Evolutionary conservation across 2,797 vertebrate genomes (phyloP).

Genomic region (Phrynocephalus vlangalii): DNA sequence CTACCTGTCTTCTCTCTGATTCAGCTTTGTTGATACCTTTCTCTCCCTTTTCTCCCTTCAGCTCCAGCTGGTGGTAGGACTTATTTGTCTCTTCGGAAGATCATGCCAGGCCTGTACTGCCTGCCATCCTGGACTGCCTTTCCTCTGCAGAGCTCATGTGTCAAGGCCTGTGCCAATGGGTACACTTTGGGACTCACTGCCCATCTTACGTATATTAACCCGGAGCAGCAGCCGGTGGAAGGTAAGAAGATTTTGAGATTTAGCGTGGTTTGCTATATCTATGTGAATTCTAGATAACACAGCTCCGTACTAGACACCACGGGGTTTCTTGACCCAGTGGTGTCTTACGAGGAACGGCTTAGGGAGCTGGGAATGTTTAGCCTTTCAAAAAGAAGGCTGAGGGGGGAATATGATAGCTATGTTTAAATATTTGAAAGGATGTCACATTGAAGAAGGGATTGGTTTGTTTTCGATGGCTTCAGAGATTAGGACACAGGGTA

Average conservation of each 20-base stretch:
- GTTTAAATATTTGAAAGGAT: too few relatives aligned
- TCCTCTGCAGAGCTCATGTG: constrained; percentile 89
- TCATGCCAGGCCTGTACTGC: constrained; percentile 92
- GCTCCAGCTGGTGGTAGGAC: constrained; percentile 19
- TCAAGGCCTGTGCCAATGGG: constrained; percentile 93
- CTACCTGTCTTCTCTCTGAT: background rate
- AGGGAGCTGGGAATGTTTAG: too few relatives aligned
- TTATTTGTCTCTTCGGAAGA: background rate
- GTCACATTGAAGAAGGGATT: too few relatives aligned
- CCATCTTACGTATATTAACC: constrained; percentile 90
- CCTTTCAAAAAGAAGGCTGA: too few relatives aligned
- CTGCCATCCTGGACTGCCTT: constrained; percentile 90
- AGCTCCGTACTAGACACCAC: background rate
- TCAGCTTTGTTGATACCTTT: background rate
- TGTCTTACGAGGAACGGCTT: background rate
- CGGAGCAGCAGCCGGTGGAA: constrained; percentile 86
- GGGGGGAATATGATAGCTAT: too few relatives aligned
- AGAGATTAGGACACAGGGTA: too few relatives aligned
- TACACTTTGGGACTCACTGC: constrained; percentile 90
- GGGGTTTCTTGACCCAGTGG: background rate
- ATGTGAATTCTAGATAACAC: background rate
- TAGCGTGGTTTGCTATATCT: fast-evolving
- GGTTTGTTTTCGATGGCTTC: too few relatives aligned
- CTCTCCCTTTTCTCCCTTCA: background rate
- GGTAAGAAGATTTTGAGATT: constrained; percentile 74